These are phyloP conservation scores for Melieria crassipennis DNA, from an alignment of 2,888 invertebrate species.

Conservation along the genomic window DNA sequence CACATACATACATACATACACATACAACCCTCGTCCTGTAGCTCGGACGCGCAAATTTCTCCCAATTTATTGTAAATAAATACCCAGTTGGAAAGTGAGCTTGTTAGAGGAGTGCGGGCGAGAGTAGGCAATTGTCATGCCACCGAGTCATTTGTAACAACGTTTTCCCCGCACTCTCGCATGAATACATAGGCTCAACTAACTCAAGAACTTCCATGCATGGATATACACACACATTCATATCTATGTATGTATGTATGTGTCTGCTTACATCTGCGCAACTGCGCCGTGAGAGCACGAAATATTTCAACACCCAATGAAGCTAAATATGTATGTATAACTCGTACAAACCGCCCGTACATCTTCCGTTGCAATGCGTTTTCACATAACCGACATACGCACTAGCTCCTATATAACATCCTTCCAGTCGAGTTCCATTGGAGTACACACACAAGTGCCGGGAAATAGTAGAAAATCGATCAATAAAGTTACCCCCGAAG, in stretches of 20 bases:
- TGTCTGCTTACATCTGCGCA: background rate
- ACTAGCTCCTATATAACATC: slow-evolving; percentile 8
- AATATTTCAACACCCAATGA: slow-evolving; percentile 25
- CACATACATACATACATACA: slow-evolving; percentile 18
- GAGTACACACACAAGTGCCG: background rate
- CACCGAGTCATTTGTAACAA: too few species aligned
- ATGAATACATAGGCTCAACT: background rate
- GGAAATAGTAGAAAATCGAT: slow-evolving; percentile 8
- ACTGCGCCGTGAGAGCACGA: slow-evolving; percentile 11
- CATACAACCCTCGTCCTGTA: slow-evolving; percentile 10
- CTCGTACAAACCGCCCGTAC: background rate
- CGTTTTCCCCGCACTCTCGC: background rate
- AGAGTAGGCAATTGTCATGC: background rate
- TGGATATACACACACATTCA: background rate
- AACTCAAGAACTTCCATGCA: background rate
- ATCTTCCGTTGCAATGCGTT: background rate
- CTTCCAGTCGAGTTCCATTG: slow-evolving; percentile 16
- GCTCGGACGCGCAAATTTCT: slow-evolving; percentile 22
- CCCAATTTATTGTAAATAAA: slow-evolving; percentile 30
- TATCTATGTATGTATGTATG: background rate
- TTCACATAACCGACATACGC: background rate
- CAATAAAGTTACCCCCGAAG: slow-evolving; percentile 32
- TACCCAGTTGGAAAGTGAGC: slow-evolving; percentile 12
- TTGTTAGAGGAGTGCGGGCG: background rate
- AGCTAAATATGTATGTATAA: background rate